A percentile compares a stretch with the other conserved stretches of the same genome.
Evolutionary conservation across 2,888 invertebrate species (phyloP).

Genomic region (Drosophila picticornis): DNA sequence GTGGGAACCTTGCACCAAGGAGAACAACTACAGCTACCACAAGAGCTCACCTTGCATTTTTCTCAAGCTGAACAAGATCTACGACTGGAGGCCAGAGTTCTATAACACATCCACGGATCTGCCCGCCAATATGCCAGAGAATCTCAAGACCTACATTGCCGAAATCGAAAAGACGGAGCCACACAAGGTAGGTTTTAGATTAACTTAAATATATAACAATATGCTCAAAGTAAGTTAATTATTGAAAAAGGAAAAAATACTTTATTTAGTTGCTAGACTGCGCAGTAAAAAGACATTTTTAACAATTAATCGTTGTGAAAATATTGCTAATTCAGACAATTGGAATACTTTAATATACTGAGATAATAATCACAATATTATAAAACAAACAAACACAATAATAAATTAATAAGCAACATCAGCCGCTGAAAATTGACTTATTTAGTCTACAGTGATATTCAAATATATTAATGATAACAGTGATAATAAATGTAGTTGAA

Average conservation of each 20-base stretch:
- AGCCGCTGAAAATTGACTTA: background rate
- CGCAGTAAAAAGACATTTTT: background rate
- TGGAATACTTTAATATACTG: background rate
- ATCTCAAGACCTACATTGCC: constrained; percentile 89
- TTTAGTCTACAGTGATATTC: background rate
- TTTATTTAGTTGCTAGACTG: background rate
- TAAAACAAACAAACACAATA: background rate
- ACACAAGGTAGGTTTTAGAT: constrained; percentile 76
- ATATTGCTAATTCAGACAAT: background rate
- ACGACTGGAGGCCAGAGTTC: constrained; percentile 94
- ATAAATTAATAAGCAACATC: background rate
- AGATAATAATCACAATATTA: background rate
- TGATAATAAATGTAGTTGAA: background rate
- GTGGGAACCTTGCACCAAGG: constrained; percentile 92
- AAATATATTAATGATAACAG: background rate
- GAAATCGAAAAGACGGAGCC: constrained; percentile 85
- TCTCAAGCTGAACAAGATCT: constrained; percentile 98
- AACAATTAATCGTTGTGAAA: background rate
- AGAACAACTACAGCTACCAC: constrained; percentile 95
- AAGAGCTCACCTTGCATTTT: constrained; percentile 97
- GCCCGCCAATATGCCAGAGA: constrained; percentile 91
- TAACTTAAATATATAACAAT: background rate
- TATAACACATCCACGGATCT: constrained; percentile 90
- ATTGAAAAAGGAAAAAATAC: too few species aligned
- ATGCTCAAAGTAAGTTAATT: background rate